phyloP scores from a whole-genome alignment of 2,888 invertebrate genomes.

The Lasioglossum oenotherae region DNA sequence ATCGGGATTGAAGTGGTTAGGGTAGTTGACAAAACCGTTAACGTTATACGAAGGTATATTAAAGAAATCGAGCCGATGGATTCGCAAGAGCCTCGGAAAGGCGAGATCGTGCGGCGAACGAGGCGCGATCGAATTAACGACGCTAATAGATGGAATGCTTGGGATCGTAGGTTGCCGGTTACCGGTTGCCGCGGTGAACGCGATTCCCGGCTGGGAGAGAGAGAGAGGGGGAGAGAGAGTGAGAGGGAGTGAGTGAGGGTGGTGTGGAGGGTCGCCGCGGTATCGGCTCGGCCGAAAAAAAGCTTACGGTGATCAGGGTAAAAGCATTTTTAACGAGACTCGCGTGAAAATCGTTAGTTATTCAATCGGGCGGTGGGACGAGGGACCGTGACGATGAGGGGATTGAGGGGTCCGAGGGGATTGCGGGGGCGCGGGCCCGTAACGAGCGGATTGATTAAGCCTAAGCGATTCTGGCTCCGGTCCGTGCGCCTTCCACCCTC shows the following conservation, averaged over 20 bases:
- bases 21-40: background rate
- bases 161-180: slow-evolving; percentile 18
- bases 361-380: slow-evolving; percentile 66
- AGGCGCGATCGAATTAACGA: slow-evolving; percentile 25
- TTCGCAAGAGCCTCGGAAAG: background rate
- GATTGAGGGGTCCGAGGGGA: slow-evolving; percentile 38
- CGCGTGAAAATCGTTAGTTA: slow-evolving; percentile 75
- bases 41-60: background rate
- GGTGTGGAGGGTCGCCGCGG: background rate
- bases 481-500: slow-evolving; percentile 41
- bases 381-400: background rate
- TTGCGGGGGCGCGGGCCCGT: slow-evolving; percentile 47
- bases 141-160: slow-evolving; percentile 13
- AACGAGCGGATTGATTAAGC: slow-evolving; percentile 77
- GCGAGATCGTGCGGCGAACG: background rate
- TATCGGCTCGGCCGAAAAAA: slow-evolving; percentile 48
- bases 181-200: slow-evolving; percentile 9
- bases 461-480: slow-evolving; percentile 64
- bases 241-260: background rate
- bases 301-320: slow-evolving; percentile 57
- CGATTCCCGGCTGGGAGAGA: slow-evolving; percentile 19
- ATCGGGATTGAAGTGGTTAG: background rate
- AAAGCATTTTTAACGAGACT: slow-evolving; percentile 78
- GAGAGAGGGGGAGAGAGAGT: background rate
- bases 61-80: background rate